Base-by-base conservation (phyloP, 2,113 vertebrate genomes). In the Paedocypris sp. region DNA sequence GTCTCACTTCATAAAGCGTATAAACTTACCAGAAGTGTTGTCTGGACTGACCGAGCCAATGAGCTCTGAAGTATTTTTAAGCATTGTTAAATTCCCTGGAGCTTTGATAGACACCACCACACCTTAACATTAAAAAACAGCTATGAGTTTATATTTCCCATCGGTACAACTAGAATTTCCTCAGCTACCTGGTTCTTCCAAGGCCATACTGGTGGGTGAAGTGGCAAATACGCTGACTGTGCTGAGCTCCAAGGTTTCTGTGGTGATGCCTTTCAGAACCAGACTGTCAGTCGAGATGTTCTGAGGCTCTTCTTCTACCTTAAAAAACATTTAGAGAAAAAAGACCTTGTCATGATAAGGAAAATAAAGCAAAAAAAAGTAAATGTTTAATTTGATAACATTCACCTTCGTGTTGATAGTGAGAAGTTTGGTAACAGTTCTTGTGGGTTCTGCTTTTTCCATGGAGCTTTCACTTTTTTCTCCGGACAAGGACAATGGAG, bases 1-100 rank as follows among this genome's bases (percentile, higher is more conserved):
- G 11, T 28, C 43, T 85, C 78, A 89, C 88, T 25, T 80, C 79
- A 66, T 82, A 81, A 4, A 89, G 70, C 29, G 70, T 79, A 86
- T 74, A 25, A 75, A 77, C 38, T 73, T 76, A 90, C 88, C 85
- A 71, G 74, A 53, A 57, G 72, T 62, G 0, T 73, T 73, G 42
- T 75, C 73, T 1, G 83, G 73, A 4, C 72, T 49, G 29, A 80
- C 82, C 26, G 77, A 80, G 20, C 80, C 81, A 52, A 77, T 77
- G 31, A 83, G 73, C 38, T 87, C 76, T 62, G 83, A 73, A 32
- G 82, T 75, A 18, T 77, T 70, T 69, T 74, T 69, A 5, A 86
- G 86, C 1, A 79, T 61, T 8, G 73, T 77, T 51, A 77, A 18
- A n/a, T 82, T 68, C 28, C 75, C 43, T 3, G 85, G 80, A 39